A percentile compares a stretch with the other conserved stretches of the same genome.
phyloP scores from a whole-genome alignment of 1,140 invertebrate species.

The Cydia splendana region DNA sequence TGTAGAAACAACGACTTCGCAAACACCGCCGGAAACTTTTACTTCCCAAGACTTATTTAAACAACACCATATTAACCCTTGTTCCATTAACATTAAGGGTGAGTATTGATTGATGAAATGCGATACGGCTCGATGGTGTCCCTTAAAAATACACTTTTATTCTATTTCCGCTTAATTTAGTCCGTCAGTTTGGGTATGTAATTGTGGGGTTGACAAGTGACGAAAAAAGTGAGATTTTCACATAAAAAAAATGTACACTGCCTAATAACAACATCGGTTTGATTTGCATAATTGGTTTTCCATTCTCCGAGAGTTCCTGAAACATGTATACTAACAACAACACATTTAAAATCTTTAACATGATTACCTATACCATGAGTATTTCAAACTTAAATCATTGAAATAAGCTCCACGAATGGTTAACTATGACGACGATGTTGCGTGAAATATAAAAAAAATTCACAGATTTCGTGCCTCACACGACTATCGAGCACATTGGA shows the following conservation, averaged over 20 bases:
- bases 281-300: too few relatives aligned
- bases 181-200: not conserved
- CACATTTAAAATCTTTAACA: too few relatives aligned
- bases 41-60: slow-evolving; percentile 3
- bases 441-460: too few relatives aligned
- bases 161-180: slow-evolving; percentile 5
- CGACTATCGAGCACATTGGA: too few relatives aligned
- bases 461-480: too few relatives aligned
- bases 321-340: too few relatives aligned
- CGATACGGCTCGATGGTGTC: not conserved
- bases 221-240: not conserved
- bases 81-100: not conserved
- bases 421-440: too few relatives aligned
- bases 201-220: not conserved
- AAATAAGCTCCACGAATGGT: too few relatives aligned
- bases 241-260: not conserved
- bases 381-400: too few relatives aligned
- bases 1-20: slow-evolving; percentile 11
- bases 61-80: not conserved
- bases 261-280: too few relatives aligned
- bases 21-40: slow-evolving; percentile 15
- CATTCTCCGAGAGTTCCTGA: too few relatives aligned
- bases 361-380: too few relatives aligned
- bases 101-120: not conserved
- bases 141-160: not conserved